Conservation (phyloP, 2,113 vertebrate species). For the Pangasianodon hypophthalmus region DNA sequence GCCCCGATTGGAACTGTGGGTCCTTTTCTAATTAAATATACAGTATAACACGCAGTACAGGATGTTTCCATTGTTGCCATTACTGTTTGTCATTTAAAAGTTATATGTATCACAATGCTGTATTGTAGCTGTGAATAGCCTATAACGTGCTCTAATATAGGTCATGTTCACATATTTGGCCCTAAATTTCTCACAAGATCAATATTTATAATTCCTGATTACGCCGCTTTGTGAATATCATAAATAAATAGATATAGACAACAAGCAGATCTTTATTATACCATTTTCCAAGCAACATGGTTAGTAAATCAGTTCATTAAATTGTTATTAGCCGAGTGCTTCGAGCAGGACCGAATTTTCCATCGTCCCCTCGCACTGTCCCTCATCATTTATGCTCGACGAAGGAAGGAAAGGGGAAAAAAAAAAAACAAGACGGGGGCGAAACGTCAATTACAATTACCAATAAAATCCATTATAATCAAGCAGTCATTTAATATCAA, state of each 20-base stretch:
- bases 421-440: slow-evolving; percentile 25
- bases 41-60: neutral
- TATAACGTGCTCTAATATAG: neutral
- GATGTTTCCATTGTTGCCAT: neutral
- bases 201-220: neutral
- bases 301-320: slow-evolving; percentile 30
- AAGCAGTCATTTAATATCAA: slow-evolving; percentile 79
- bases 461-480: slow-evolving; percentile 79
- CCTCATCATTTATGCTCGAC: slow-evolving; percentile 51
- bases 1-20: neutral
- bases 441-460: slow-evolving; percentile 75
- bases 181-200: neutral
- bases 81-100: neutral
- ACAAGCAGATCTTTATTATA: slow-evolving; percentile 17
- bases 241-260: neutral
- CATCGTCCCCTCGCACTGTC: slow-evolving; percentile 12
- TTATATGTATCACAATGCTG: neutral
- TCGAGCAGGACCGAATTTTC: slow-evolving; percentile 24
- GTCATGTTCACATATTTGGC: neutral
- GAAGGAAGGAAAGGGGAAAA: slow-evolving; percentile 29
- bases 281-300: neutral
- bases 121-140: neutral
- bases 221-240: neutral
- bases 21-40: neutral
- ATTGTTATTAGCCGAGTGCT: slow-evolving; percentile 27